Evolutionary conservation across 2,113 vertebrate species (phyloP), one percentile per base, ranked within the genome.

Genomic region (Choloepus hoffmanni): DNA sequence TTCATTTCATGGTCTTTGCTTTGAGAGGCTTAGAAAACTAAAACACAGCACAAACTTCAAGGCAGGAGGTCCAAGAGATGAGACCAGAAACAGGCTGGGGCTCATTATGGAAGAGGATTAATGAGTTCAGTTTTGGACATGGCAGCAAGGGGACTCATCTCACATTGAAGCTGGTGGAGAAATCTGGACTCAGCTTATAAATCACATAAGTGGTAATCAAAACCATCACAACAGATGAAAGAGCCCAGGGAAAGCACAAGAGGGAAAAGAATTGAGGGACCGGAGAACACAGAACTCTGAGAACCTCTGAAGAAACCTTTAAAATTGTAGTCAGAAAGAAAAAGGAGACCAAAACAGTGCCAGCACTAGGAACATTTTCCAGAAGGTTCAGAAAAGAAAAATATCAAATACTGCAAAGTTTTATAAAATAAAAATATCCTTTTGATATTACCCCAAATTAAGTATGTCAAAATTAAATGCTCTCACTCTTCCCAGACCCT

Each of bases 221-320:
- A 89, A 82, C 65, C 45, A 92, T 53, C 43, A 40, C 15, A 95
- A 93, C 8, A 89, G 43, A 88, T 48, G 55, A 76, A 93, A 77
- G n/a, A 67, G 12, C 45, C 18, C 74, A 86, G 73, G 50, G 74
- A 93, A 24, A 40, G 13, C 11, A 48, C 3, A 72, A 16, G n/a
- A 55, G 2, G 13, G 5, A 79, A 11, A 90, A 67, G 14, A 89
- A 30, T 3, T 13, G n/a, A 26, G 48, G 1, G 15, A 81, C 4
- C 60, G 60, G 11, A 4, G 3, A 77, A 2, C 67, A 92, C 1
- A 1, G 67, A 73, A 72, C 10, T 7, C 68, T 23, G 58, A 90
- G 45, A 84, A 70, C 9, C 65, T 81, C 23, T 92, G 21, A 83
- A 78, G n/a, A 83, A 97, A 81, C 62, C 3, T 33, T 90, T 78